phyloP scores from a whole-genome alignment of 2,113 vertebrate species.

The Benitochromis conjunctus region DNA sequence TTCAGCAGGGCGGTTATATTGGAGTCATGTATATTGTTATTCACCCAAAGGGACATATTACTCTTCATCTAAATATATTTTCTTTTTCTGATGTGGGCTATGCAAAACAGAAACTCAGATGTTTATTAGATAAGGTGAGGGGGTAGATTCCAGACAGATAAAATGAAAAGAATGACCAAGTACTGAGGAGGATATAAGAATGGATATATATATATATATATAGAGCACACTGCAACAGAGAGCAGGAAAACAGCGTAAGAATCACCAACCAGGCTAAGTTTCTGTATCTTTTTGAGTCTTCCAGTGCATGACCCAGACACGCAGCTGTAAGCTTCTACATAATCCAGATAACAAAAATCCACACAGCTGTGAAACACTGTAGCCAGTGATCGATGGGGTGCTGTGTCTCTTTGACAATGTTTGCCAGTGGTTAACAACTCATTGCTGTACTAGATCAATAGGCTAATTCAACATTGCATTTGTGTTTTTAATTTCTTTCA shows the following conservation, averaged over 20 bases:
- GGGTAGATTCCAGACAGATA: constrained; percentile 41
- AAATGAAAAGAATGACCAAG: constrained; percentile 16
- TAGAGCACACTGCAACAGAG: neutral
- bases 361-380: neutral
- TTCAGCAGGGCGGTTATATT: neutral
- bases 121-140: constrained; percentile 6
- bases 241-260: neutral
- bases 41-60: constrained; percentile 18
- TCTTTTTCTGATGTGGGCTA: neutral
- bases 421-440: neutral
- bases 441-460: neutral
- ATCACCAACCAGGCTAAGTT: neutral
- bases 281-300: neutral
- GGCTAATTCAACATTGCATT: neutral
- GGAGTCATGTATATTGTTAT: neutral
- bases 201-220: neutral
- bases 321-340: neutral
- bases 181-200: neutral
- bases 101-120: constrained; percentile 18
- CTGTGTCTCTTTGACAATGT: neutral
- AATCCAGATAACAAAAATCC: neutral
- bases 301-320: neutral
- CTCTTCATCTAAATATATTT: constrained; percentile 21
- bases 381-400: neutral
- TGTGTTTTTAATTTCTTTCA: neutral